Conservation (phyloP, 37 sponge, comb jelly and placozoan genomes). For the Tethya wilhelma region DNA sequence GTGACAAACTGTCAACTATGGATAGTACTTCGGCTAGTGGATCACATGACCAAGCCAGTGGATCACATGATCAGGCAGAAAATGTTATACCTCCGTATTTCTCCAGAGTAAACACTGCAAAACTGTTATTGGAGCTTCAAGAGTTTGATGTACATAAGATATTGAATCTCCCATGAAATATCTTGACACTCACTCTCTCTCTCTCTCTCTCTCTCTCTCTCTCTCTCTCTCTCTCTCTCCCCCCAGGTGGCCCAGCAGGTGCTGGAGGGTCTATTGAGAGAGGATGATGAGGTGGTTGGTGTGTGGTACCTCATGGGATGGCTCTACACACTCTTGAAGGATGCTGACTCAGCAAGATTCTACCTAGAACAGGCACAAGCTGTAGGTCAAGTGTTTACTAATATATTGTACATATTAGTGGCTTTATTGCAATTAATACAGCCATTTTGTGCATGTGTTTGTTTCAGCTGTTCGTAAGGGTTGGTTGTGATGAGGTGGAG, state of each 20-base stretch:
- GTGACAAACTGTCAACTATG: not conserved
- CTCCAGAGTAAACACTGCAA: constrained; percentile 60
- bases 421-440: no score
- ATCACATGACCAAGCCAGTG: not conserved
- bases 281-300: constrained; percentile 84
- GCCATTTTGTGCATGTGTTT: no score
- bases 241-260: constrained; percentile 60
- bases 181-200: not conserved
- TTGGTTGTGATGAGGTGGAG: constrained; percentile 68
- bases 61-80: not conserved
- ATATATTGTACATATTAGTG: no score
- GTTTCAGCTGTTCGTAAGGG: constrained; percentile 49
- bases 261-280: constrained; percentile 60
- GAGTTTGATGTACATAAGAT: constrained; percentile 70
- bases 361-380: constrained; percentile 45
- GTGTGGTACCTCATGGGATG: constrained; percentile 91
- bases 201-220: not conserved
- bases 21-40: not conserved
- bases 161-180: no score
- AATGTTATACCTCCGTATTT: constrained; percentile 41
- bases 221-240: not conserved
- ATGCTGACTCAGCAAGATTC: constrained; percentile 50
- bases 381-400: constrained; percentile 31
- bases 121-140: constrained; percentile 72
- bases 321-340: constrained; percentile 55